Base-by-base conservation (phyloP, 2,888 invertebrate species). In the Pardosa pseudoannulata region DNA sequence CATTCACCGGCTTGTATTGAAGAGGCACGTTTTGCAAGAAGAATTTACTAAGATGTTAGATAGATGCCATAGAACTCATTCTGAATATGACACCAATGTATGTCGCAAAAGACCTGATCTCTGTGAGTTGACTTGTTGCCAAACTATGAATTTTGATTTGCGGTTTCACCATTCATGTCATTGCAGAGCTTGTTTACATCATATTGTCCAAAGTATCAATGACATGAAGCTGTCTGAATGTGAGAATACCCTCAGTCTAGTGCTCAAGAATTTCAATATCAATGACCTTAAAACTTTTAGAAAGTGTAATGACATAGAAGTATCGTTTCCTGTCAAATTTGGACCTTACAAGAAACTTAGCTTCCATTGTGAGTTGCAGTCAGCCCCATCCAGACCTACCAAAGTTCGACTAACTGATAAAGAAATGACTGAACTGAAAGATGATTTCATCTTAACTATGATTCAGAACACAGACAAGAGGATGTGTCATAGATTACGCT, bases 361-460 rank as follows among this genome's bases (percentile, higher is more conserved):
- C 64, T 73, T 87, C 19, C 76, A 87, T 23, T 87, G 87, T 70
- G 81, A 68, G 23, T 67, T 73, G 11, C 2, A 23, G 3, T 56
- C 56, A 23, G 19, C 56, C 11, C 19, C 78, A 23, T 11, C 28
- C 0, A 76, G 72, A 19, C 11, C 71, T 16, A 19, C 31, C 2
- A 72, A 56, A 23, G 65, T 36, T n/a, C 56, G 41, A 6, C 36
- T 85, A 9, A 50, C 83, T 1, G 78, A 85, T n/a, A 65, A 79
- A 39, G 74, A 80, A 39, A 73, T 79, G 9, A 32, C 76, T n/a
- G 70, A 80, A 36, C 36, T 88, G 0, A 82, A 80, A 67, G 89
- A 89, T 68, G 89, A 89, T 56, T 81, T 73, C 13, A 87, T 89
- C 13, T 68, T 85, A 41, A 81, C 86, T 28, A 89, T 89, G 89